These are phyloP conservation scores for Halisarca cf. caerulea DNA, from an alignment of 37 sponge, comb jelly and placozoan species.

Conservation along the genomic window DNA sequence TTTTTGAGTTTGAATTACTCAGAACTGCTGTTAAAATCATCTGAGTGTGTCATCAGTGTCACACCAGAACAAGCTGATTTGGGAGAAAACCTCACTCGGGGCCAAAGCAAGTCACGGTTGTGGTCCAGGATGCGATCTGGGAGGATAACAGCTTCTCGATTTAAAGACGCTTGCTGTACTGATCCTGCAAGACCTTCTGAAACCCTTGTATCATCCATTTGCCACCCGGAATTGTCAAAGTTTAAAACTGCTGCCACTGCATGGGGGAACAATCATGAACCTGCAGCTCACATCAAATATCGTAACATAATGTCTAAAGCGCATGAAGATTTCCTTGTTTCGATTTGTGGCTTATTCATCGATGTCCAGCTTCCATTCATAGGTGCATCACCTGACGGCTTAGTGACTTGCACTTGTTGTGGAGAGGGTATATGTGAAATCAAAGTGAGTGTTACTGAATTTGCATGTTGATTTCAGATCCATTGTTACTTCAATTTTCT, in stretches of 20 bases:
- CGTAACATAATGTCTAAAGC: background rate
- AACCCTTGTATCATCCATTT: constrained; percentile 50
- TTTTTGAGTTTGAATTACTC: constrained; percentile 16
- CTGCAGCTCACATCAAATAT: constrained; percentile 23
- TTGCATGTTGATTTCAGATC: background rate
- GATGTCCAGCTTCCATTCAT: constrained; percentile 44
- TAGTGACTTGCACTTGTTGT: constrained; percentile 61
- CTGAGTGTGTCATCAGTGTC: too few relatives aligned
- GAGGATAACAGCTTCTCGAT: constrained; percentile 63
- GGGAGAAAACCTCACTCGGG: constrained; percentile 40
- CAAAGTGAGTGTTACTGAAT: constrained; percentile 8
- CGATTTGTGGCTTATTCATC: constrained; percentile 43
- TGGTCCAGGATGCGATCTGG: constrained; percentile 66
- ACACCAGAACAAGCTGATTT: constrained; percentile 12
- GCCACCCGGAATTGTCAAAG: constrained; percentile 53
- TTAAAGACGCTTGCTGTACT: constrained; percentile 46
- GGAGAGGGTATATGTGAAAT: constrained; percentile 58
- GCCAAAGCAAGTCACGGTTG: constrained; percentile 33
- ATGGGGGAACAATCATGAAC: constrained; percentile 65
- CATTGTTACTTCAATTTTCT: too few relatives aligned
- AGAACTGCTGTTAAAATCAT: too few relatives aligned
- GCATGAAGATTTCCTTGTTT: constrained; percentile 7
- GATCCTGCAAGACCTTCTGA: constrained; percentile 39
- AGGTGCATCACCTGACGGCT: constrained; percentile 73
- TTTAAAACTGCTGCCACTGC: constrained; percentile 47